phyloP scores from a whole-genome alignment of 2,888 invertebrate genomes.

The Hipparchia semele region DNA sequence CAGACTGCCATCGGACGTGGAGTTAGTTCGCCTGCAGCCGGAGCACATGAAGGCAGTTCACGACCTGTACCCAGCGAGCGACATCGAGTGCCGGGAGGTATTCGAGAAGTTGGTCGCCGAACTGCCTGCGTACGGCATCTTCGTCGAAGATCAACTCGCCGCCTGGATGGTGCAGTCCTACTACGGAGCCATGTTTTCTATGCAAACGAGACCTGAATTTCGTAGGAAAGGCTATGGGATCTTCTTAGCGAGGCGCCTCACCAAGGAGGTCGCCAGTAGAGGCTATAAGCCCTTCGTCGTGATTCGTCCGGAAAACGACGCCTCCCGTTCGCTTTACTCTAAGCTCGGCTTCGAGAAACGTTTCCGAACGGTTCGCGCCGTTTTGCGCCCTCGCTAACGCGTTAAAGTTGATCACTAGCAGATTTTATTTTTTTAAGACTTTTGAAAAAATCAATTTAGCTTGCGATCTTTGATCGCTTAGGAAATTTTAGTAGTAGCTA shows the following conservation, averaged over 20 bases:
- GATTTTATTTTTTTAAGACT: conserved; percentile 84
- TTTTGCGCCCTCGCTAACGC: conserved; percentile 84
- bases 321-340: conserved; percentile 91
- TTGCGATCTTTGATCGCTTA: conserved; percentile 81
- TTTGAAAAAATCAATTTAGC: conserved; percentile 79
- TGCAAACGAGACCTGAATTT: conserved; percentile 92
- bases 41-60: conserved; percentile 92
- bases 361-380: conserved; percentile 91
- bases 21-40: conserved; percentile 88
- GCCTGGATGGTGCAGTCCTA: conserved; percentile 97
- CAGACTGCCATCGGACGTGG: conserved; percentile 86
- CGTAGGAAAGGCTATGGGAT: conserved; percentile 90
- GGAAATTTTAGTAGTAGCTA: conserved; percentile 79
- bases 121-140: conserved; percentile 92
- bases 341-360: conserved; percentile 92
- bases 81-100: conserved; percentile 92
- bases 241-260: conserved; percentile 86
- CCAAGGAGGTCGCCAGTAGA: conserved; percentile 86
- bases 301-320: conserved; percentile 93
- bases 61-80: conserved; percentile 93
- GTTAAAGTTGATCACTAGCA: conserved; percentile 74
- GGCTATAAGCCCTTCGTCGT: conserved; percentile 94
- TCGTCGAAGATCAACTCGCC: conserved; percentile 88
- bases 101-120: conserved; percentile 91
- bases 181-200: conserved; percentile 96